Base-by-base conservation (phyloP, 2,888 invertebrate species). In the Stenoptilia bipunctidactyla region DNA sequence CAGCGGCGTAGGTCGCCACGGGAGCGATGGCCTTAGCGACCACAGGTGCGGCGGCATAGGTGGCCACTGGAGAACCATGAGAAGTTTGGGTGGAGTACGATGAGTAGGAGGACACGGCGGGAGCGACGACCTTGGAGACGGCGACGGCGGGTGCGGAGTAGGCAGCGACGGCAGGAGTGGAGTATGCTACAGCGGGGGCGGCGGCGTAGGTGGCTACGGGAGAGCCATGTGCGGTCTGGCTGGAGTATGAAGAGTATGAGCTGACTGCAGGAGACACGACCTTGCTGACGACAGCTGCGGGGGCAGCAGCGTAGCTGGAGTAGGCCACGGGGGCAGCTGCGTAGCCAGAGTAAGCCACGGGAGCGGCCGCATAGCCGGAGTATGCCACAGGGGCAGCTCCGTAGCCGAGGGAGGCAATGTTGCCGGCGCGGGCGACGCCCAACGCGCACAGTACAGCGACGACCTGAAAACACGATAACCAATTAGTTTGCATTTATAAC, bases 381-480 rank as follows among this genome's bases (percentile, higher is more conserved):
- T 59, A 55, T 42, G 56, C 56, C 34, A 46, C 45, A 10, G 57
- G 52, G 13, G 56, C 51, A 14, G 51, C 52, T 8, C 53, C 52
- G 44, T 83, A 65, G 48, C 90, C 85, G 50, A 87, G 88, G 57
- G 72, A 85, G 12, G 48, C 47, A 5, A 88, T 64, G 46, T 84
- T 65, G 48, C 90, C 85, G 50, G 87, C 88, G 57, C 72, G 85
- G 63, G 82, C 87, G 37, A 84, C 72, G 51, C 88, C 87, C 74
- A 89, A 67, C 52, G 84, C 72, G 63, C 88, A 85, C 57, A 85
- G 85, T 53, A 89, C 72, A 48, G 87, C 68, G 65, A 89, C 73
- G 55, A 87, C 64, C 87, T 80, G 62, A 36, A 75, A 39, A n/a
- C n/a, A n/a, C n/a, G n/a, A n/a, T n/a, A n/a, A n/a, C n/a, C n/a